phyloP scores from a whole-genome alignment of 2,888 invertebrate species.

The Teleogryllus oceanicus region DNA sequence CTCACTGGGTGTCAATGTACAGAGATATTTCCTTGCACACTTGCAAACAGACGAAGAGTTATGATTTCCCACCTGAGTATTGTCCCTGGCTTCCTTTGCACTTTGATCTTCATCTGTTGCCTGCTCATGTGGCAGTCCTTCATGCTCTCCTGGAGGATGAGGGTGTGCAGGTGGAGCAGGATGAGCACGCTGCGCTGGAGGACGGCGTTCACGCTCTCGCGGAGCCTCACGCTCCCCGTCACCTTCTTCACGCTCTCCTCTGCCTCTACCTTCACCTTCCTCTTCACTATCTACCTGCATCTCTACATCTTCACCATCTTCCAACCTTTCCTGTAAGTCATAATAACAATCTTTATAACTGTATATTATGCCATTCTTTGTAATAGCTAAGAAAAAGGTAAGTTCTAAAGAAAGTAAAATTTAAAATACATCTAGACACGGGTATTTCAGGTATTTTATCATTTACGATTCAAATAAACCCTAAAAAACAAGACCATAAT shows the following conservation, averaged over 20 bases:
- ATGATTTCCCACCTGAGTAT: slow-evolving; percentile 47
- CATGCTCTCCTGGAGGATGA: not conserved
- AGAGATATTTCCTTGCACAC: no score
- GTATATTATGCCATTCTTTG: no score
- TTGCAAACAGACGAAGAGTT: no score
- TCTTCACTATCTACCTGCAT: slow-evolving; percentile 85
- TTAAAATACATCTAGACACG: no score
- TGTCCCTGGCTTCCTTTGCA: slow-evolving; percentile 48
- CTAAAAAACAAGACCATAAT: no score
- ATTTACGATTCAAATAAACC: no score
- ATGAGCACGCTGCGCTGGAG: not conserved
- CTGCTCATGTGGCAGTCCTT: not conserved
- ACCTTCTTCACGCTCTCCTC: slow-evolving; percentile 45
- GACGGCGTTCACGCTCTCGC: not conserved
- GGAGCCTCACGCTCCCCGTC: slow-evolving; percentile 26
- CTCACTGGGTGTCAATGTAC: no score
- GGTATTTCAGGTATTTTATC: no score
- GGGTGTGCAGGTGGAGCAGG: not conserved
- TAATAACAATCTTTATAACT: not conserved
- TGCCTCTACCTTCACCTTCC: slow-evolving; percentile 59
- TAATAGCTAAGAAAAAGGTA: no score
- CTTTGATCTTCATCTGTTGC: slow-evolving; percentile 38
- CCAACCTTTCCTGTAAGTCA: slow-evolving; percentile 60
- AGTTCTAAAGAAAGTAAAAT: no score
- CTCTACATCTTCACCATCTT: slow-evolving; percentile 78